Evolutionary conservation across 2,888 invertebrate species (phyloP), one percentile per base, ranked within the genome.

Genomic region (Leptogaster cylindrica): DNA sequence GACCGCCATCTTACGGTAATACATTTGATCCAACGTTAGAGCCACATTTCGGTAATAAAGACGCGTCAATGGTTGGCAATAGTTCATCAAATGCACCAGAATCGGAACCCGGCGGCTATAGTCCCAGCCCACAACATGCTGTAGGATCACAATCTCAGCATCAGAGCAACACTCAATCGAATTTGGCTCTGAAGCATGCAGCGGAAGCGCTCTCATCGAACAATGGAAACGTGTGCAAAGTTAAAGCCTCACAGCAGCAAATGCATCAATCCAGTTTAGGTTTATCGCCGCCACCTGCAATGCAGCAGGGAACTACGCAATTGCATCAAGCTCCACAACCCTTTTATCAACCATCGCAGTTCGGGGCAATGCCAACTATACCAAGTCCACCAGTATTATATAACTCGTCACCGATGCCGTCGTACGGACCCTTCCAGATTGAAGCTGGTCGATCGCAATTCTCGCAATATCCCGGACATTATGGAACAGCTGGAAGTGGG

Each of bases 381-480:
- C 93, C 94, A 28, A 93, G 93, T 64, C 93, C 94, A 14, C 90
- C 90, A 18, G 89, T 93, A 65, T 83, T 91, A 68, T 92, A 90
- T 76, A 92, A 92, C 78, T 90, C 92, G 27, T 88, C 91, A 46
- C 88, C 88, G 76, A 80, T 90, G 74, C 87, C 84, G 46, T 87
- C 88, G 71, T 95, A 93, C 79, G 92, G 91, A 74, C 88, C 93
- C 73, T 94, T 94, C 84, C 89, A 89, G 75, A 83, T 89, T 73
- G 82, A 84, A 72, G 91, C 91, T 78, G 88, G 88, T 72, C 86
- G 92, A 66, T 90, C 91, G 51, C 91, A 91, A 75, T 92, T 89
- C 76, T 90, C 91, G 8, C 91, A 90, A 71, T 92, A 89, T 77
- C 88, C 92, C 5, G 89, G 88, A 70, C 88, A 88, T n/a, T 86